These are phyloP conservation scores for Drosophila gaucha DNA, from an alignment of 2,888 invertebrate genomes.

Conservation along the genomic window DNA sequence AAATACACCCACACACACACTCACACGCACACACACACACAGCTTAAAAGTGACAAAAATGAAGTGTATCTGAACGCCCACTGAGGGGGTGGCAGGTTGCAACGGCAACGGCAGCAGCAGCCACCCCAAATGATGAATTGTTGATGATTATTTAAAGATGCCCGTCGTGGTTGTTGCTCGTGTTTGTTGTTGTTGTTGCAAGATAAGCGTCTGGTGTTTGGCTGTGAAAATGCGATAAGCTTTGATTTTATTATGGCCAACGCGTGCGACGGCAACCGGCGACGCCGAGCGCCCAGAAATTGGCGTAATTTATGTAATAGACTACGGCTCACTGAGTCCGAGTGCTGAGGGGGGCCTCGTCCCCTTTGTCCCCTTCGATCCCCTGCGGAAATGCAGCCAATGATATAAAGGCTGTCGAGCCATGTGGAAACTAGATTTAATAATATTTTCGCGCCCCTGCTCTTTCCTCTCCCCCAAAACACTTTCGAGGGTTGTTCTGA, in stretches of 20 bases:
- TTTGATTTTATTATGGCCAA: slow-evolving; percentile 71
- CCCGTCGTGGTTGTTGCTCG: slow-evolving; percentile 43
- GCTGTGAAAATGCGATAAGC: slow-evolving; percentile 83
- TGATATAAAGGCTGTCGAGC: slow-evolving; percentile 65
- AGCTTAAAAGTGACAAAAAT: slow-evolving; percentile 80
- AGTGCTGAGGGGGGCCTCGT: neutral
- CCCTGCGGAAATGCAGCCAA: slow-evolving; percentile 45
- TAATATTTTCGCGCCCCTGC: slow-evolving; percentile 59
- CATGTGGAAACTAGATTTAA: slow-evolving; percentile 82
- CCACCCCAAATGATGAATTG: slow-evolving; percentile 81
- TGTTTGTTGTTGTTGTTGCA: slow-evolving; percentile 44
- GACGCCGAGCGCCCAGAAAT: slow-evolving; percentile 57
- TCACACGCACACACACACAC: slow-evolving; percentile 40
- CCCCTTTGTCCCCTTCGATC: neutral
- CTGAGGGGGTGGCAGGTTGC: slow-evolving; percentile 58
- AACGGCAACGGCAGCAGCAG: slow-evolving; percentile 7
- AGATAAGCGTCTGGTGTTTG: slow-evolving; percentile 81
- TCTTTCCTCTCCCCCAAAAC: neutral
- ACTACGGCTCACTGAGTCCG: slow-evolving; percentile 57
- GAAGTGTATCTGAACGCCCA: slow-evolving; percentile 54
- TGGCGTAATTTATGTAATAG: slow-evolving; percentile 79
- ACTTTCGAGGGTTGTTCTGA: slow-evolving; percentile 47
- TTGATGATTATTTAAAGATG: slow-evolving; percentile 84
- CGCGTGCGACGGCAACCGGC: slow-evolving; percentile 62
- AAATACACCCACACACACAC: slow-evolving; percentile 57